A percentile compares a stretch with the other conserved stretches of the same genome.
Conservation (phyloP, 2,888 invertebrate genomes). For the Miltochrista miniata region DNA sequence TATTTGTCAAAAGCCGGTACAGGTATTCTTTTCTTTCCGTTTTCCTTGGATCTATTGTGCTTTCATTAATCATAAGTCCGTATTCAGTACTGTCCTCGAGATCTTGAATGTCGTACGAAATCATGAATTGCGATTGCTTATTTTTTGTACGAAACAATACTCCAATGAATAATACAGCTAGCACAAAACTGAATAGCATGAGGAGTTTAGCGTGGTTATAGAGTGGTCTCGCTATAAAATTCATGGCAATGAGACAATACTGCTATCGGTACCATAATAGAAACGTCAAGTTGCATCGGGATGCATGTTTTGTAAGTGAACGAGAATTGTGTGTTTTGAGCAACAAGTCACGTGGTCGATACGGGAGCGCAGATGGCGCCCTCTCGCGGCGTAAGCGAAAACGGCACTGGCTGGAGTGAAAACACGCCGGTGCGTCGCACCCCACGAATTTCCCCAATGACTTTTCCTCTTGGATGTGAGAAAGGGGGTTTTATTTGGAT, state of each 20-base stretch:
- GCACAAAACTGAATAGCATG: slow-evolving; percentile 66
- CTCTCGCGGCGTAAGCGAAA: slow-evolving; percentile 77
- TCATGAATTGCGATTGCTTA: slow-evolving; percentile 50
- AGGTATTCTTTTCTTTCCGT: slow-evolving; percentile 79
- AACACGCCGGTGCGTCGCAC: slow-evolving; percentile 77
- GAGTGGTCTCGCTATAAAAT: slow-evolving; percentile 68
- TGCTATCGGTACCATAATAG: slow-evolving; percentile 40
- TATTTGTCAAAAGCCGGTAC: slow-evolving; percentile 81
- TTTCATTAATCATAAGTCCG: slow-evolving; percentile 70
- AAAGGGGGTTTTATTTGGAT: slow-evolving; percentile 61
- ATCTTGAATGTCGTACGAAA: slow-evolving; percentile 48
- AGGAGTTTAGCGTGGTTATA: slow-evolving; percentile 70
- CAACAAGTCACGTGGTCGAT: slow-evolving; percentile 75
- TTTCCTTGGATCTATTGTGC: slow-evolving; percentile 61
- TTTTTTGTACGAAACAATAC: slow-evolving; percentile 60
- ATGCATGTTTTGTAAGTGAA: slow-evolving; percentile 53
- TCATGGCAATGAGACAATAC: slow-evolving; percentile 61
- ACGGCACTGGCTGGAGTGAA: slow-evolving; percentile 75
- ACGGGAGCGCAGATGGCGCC: slow-evolving; percentile 66
- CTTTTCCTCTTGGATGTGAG: slow-evolving; percentile 73
- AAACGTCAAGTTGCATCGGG: slow-evolving; percentile 48
- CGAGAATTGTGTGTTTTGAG: slow-evolving; percentile 45
- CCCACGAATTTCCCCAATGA: slow-evolving; percentile 79
- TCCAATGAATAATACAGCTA: slow-evolving; percentile 62
- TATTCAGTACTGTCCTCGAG: slow-evolving; percentile 55